A percentile compares a stretch with the other conserved stretches of the same genome.
phyloP scores from a whole-genome alignment of 1,140 invertebrate genomes.

The Drosophila dunni region DNA sequence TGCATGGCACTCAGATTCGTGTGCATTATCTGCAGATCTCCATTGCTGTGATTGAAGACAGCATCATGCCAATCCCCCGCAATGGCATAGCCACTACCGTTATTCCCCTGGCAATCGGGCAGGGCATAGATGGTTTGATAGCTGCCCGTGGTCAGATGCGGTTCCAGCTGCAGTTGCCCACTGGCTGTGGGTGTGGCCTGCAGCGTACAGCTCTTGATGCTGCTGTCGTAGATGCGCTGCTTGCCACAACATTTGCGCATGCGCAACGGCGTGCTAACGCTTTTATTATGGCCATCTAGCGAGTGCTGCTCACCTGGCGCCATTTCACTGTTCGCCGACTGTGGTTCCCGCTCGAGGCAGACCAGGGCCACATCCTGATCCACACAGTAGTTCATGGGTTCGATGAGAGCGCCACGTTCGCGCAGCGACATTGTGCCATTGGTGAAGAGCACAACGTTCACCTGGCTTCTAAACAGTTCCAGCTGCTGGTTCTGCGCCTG shows the following conservation, averaged over 20 bases:
- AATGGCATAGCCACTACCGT: slow-evolving; percentile 85
- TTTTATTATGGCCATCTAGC: slow-evolving; percentile 76
- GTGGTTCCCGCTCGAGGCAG: slow-evolving; percentile 83
- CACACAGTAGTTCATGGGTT: slow-evolving; percentile 86
- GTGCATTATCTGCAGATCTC: slow-evolving; percentile 52
- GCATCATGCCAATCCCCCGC: slow-evolving; percentile 85
- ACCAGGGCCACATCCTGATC: not conserved
- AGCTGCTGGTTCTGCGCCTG: slow-evolving; percentile 14
- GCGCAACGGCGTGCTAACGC: slow-evolving; percentile 54
- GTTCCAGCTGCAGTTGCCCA: slow-evolving; percentile 43
- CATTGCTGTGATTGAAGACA: slow-evolving; percentile 50
- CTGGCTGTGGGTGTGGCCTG: slow-evolving; percentile 13
- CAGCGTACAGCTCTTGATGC: slow-evolving; percentile 84
- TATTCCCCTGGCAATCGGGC: slow-evolving; percentile 85
- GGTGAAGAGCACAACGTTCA: slow-evolving; percentile 84
- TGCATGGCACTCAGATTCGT: slow-evolving; percentile 54
- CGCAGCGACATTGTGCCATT: slow-evolving; percentile 86
- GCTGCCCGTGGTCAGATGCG: slow-evolving; percentile 44
- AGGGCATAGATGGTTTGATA: slow-evolving; percentile 74
- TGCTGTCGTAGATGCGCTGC: slow-evolving; percentile 86
- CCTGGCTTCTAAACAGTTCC: slow-evolving; percentile 62
- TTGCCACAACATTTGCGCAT: slow-evolving; percentile 87
- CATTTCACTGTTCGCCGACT: not conserved
- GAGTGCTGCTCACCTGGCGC: slow-evolving; percentile 25
- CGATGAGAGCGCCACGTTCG: slow-evolving; percentile 75